Evolutionary conservation across 1,140 invertebrate genomes (phyloP), one percentile per base, ranked within the genome.

Genomic region (Mya arenaria): DNA sequence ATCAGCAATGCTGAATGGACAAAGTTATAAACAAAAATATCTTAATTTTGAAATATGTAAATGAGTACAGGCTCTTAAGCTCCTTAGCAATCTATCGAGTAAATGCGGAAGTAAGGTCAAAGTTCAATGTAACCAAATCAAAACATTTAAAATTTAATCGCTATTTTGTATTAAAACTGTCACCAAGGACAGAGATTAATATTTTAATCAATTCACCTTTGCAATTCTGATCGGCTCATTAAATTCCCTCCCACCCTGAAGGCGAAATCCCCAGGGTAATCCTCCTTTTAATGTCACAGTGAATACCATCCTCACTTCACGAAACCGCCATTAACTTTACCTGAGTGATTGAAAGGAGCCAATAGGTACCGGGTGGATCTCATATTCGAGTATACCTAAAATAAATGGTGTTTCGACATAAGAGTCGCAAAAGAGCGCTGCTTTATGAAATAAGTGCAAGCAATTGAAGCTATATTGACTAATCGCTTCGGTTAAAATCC

Each of bases 191-290:
- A n/a, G n/a, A n/a, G n/a, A n/a, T n/a, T n/a, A n/a, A n/a, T n/a
- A n/a, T n/a, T n/a, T n/a, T n/a, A n/a, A n/a, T n/a, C n/a, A 56
- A 85, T 87, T 87, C 85, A 92, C 91, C 90, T 91, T 91, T 19
- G 91, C 89, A 63, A 92, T 87, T 81, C 66, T 87, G 19, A 92
- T 84, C 19, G 90, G 88, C 85, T 90, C 86, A 60, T 89, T 86
- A 85, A 90, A 89, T 86, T 91, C 90, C 84, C 82, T 83, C 56
- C 91, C 91, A 82, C 91, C 96, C 91, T 96, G 96, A 95, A 97
- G 96, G 66, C 96, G 95, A 93, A 98, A 97, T 86, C 97, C 97
- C 97, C 97, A 97, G 74, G 97, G 97, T 89, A 96, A 95, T 62
- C 96, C 96, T 84, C 96, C 97, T 88, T 95, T 94, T 83, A 98